Evolutionary conservation across 2,888 invertebrate species (phyloP), one percentile per base, ranked within the genome.

Genomic region (Campoplex capitator): DNA sequence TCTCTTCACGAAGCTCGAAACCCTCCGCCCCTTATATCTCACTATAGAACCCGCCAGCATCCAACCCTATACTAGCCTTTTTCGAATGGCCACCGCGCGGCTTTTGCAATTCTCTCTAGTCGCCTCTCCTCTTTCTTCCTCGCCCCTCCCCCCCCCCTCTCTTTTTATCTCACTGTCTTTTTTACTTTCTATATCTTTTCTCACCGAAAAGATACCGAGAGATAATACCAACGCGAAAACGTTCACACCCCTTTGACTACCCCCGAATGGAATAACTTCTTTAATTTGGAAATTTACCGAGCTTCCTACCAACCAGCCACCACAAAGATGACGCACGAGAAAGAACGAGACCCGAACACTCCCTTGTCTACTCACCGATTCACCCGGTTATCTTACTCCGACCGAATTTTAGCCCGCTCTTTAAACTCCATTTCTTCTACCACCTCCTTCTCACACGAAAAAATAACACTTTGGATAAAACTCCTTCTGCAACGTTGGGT

Each of bases 251-350:
- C 94, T 94, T 93, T 94, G 94, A 91, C 92, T 93, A 92, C 93
- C 94, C 93, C 94, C 93, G 94, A 94, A 94, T 94, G 94, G 94
- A 94, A 94, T 94, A 94, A 94, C 93, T 94, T 94, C 94, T 94
- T 94, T 94, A 94, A 94, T 94, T 93, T 93, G 93, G 90, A 91
- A 93, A 94, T 94, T 94, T 94, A 94, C 93, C 92, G 92, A 90
- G 86, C 78, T 81, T 65, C 68, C 75, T 85, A 86, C 82, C 84
- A 75, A 83, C 54, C 54, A 58, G 76, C 32, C 58, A 65, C 48
- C 65, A 54, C 48, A n/a, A 28, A 28, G 58, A 75, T 18, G 54
- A 23, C 13, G 70, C 28, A 18, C 16, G 16, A n/a, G 51, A 48
- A 35, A n/a, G 67, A 42, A 13, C 4, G 32, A 23, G 23, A 42